phyloP scores from a whole-genome alignment of 2,113 vertebrate species.

The Apodemus sylvaticus region DNA sequence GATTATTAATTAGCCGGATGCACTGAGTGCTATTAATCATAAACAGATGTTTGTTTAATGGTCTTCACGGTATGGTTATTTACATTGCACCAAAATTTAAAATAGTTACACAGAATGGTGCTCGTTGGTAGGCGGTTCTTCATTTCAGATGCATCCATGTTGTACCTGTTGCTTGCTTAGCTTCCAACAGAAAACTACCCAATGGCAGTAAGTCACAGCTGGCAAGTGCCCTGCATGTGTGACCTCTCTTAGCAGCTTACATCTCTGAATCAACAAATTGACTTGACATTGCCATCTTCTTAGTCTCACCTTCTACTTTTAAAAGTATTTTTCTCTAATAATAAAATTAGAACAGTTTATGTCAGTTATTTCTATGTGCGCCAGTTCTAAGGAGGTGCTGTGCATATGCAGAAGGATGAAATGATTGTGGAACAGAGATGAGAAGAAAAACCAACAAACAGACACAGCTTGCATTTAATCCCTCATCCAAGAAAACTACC shows the following conservation, averaged over 20 bases:
- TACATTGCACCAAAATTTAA: not conserved
- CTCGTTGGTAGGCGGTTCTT: not conserved
- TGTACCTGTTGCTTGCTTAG: not conserved
- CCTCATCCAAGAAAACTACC: not conserved
- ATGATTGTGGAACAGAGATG: not conserved
- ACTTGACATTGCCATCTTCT: not conserved
- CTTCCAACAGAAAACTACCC: not conserved
- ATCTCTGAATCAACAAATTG: not conserved
- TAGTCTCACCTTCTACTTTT: not conserved
- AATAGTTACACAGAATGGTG: not conserved
- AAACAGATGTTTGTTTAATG: not conserved
- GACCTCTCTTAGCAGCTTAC: not conserved
- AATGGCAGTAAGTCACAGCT: fast-evolving
- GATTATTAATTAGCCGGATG: not conserved
- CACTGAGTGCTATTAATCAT: not conserved
- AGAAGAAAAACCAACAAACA: not conserved
- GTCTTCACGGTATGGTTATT: not conserved
- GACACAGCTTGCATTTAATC: not conserved
- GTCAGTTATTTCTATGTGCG: not conserved
- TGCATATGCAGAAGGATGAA: not conserved
- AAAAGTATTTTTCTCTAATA: not conserved
- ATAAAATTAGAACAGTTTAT: not conserved
- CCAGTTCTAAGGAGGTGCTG: not conserved
- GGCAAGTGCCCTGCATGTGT: not conserved
- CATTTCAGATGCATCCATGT: not conserved